A percentile compares a stretch with the other conserved stretches of the same genome.
phyloP scores from a whole-genome alignment of 2,797 vertebrate species.

The Vultur gryphus region DNA sequence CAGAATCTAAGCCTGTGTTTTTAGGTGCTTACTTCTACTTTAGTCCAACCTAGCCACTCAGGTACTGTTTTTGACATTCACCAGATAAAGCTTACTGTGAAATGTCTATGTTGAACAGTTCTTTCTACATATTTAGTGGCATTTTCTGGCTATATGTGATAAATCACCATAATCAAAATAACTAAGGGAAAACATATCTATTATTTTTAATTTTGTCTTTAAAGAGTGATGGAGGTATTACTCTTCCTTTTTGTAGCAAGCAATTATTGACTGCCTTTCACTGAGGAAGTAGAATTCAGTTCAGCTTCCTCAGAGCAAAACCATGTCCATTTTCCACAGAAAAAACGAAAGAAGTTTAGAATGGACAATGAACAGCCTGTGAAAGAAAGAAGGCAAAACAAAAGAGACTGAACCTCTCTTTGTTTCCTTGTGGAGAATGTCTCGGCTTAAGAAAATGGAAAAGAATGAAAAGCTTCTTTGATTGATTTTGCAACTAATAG shows the following conservation, averaged over 20 bases:
- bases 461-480: neutral
- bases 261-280: neutral
- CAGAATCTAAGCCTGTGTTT: neutral
- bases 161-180: neutral
- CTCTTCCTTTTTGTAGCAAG: neutral
- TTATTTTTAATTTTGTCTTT: neutral
- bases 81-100: neutral
- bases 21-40: neutral
- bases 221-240: neutral
- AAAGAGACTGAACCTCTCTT: neutral
- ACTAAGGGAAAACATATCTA: neutral
- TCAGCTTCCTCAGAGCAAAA: neutral
- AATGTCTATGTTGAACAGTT: neutral
- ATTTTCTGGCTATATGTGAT: neutral
- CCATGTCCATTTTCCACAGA: neutral
- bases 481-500: conserved; percentile 23
- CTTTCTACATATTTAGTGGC: neutral
- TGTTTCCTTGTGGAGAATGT: neutral
- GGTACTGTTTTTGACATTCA: neutral
- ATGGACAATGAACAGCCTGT: neutral
- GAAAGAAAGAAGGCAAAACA: neutral
- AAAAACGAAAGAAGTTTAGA: neutral
- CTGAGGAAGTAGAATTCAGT: neutral
- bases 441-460: neutral
- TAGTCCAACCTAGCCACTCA: neutral